These are phyloP conservation scores for Chloropsis hardwickii DNA, from an alignment of 2,113 vertebrate species.

Conservation along the genomic window DNA sequence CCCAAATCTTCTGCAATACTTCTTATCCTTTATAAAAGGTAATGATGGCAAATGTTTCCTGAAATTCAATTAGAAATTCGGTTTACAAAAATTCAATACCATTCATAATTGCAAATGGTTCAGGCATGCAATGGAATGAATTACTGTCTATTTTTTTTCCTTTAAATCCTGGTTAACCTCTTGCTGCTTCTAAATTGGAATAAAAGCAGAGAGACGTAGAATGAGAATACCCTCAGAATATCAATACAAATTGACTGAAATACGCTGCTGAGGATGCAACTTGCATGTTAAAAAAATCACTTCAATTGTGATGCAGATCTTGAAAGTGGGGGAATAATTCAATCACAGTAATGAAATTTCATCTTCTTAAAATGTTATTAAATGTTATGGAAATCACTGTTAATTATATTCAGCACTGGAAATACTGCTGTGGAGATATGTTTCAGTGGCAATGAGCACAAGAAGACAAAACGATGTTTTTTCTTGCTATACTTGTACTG, in stretches of 20 bases:
- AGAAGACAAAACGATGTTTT: not conserved
- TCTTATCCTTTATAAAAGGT: not conserved
- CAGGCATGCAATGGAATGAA: not conserved
- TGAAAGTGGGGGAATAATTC: not conserved
- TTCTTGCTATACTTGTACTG: not conserved
- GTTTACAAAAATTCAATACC: constrained; percentile 19
- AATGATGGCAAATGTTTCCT: not conserved
- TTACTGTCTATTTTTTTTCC: constrained; percentile 14
- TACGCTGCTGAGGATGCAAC: constrained; percentile 12
- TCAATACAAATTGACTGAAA: constrained; percentile 30
- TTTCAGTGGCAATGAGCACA: not conserved
- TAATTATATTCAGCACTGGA: not conserved
- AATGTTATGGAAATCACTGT: not conserved
- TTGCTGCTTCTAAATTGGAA: not conserved
- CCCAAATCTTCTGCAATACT: not conserved
- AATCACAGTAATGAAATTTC: not conserved
- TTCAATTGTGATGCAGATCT: not conserved
- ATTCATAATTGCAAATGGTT: constrained; percentile 11
- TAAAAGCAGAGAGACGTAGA: constrained; percentile 9
- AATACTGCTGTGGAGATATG: not conserved
- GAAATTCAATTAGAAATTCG: constrained; percentile 16
- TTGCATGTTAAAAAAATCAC: not conserved
- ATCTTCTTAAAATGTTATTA: not conserved
- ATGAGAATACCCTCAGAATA: not conserved
- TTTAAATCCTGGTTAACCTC: constrained; percentile 33